Evolutionary conservation across 2,113 vertebrate genomes (phyloP).

Genomic region (Lepus europaeus): DNA sequence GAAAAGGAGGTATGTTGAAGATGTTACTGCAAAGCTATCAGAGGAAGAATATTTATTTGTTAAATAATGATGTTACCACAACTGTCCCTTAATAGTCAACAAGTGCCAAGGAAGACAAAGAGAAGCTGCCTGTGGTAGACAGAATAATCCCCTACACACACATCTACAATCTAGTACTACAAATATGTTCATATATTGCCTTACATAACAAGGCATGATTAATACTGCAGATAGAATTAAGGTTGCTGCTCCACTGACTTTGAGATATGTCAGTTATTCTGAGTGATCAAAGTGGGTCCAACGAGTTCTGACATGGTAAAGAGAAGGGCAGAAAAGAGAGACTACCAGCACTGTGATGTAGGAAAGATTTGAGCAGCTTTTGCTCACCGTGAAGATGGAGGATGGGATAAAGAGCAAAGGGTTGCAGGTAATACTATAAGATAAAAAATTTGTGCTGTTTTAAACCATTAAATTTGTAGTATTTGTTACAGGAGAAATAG

Average conservation of each 20-base stretch:
- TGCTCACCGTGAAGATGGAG: neutral
- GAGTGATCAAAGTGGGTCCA: neutral
- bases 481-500: neutral
- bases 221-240: neutral
- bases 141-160: neutral
- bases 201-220: neutral
- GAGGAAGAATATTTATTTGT: neutral
- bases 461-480: neutral
- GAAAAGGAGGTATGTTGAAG: neutral
- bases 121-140: neutral
- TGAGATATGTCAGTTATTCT: neutral
- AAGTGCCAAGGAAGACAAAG: neutral
- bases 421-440: neutral
- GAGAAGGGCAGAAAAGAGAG: neutral
- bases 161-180: neutral
- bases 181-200: neutral
- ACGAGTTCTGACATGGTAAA: neutral
- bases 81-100: neutral
- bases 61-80: neutral
- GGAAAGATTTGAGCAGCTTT: neutral
- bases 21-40: neutral
- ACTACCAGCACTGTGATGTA: fast-evolving
- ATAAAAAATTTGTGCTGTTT: neutral
- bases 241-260: neutral
- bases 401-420: too few species aligned